Evolutionary conservation across 2,113 vertebrate species (phyloP), one percentile per base, ranked within the genome.

Genomic region (Tapirus terrestris): DNA sequence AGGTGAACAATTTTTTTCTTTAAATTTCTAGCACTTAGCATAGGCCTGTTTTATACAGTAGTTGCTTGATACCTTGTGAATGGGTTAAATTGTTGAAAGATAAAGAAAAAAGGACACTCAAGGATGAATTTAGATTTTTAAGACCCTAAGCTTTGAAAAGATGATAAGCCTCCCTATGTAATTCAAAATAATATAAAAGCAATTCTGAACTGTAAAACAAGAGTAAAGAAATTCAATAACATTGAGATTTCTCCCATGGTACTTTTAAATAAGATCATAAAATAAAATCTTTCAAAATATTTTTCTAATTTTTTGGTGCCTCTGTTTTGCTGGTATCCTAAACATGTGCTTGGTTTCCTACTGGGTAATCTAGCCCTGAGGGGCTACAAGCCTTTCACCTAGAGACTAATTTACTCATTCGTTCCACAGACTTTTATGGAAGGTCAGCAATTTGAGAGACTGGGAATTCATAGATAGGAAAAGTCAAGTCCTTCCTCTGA

Each of bases 151-250:
- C 17, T 90, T 92, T 89, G 79, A 63, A 89, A 96, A 89, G 53
- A 88, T 65, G 65, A 56, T 68, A 10, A 11, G 16, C 29, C 20
- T 94, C 45, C 39, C 51, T 93, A 23, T 56, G 56, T 73, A 86
- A 97, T 92, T 97, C 77, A 75, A 94, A 97, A 89, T 81, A 96
- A 94, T 75, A 73, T 85, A 73, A 88, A 93, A 81, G 65, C 39
- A 93, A 86, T 89, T 89, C 88, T 72, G 53, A 96, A 60, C 23
- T 85, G 39, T 80, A 58, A 73, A 83, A 53, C 25, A 94, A 93
- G 60, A 89, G 8, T 31, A 95, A 85, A 73, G 31, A 92, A 96
- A 96, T 39, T 10, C 70, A 97, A 67, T 72, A 96, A 91, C 48
- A 33, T 6, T 91, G 36, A 77, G 53, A 81, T 94, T 86, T 89